These are phyloP conservation scores for Tribolium madens DNA, from an alignment of 1,140 invertebrate genomes.

Conservation along the genomic window DNA sequence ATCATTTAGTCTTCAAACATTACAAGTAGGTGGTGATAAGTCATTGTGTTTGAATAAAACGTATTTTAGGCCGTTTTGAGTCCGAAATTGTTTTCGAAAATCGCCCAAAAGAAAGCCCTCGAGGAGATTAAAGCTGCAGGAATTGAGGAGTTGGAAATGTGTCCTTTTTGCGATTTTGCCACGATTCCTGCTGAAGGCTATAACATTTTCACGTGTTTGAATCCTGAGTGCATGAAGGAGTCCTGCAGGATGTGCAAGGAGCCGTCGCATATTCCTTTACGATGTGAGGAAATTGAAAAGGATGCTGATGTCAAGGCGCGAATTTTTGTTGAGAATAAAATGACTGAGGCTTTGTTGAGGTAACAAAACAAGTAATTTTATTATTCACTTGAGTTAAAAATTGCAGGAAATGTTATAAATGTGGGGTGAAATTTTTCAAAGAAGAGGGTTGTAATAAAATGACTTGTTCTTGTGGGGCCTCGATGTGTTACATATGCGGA, in stretches of 20 bases:
- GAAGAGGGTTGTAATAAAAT: conserved; percentile 80
- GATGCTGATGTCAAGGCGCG: conserved; percentile 70
- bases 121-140: conserved; percentile 73
- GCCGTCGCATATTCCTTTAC: conserved; percentile 74
- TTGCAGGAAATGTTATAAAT: conserved; percentile 73
- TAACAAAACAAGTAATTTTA: no score
- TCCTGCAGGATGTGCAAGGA: conserved; percentile 75
- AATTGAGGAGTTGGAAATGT: conserved; percentile 72
- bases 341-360: conserved; percentile 75
- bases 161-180: conserved; percentile 76
- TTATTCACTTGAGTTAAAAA: no score
- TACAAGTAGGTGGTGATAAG: conserved; percentile 64
- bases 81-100: conserved; percentile 57
- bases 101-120: conserved; percentile 65
- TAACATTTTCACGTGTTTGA: conserved; percentile 75
- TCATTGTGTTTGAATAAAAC: neutral
- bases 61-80: conserved; percentile 66
- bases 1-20: conserved; percentile 66
- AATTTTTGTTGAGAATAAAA: conserved; percentile 74
- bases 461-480: conserved; percentile 76
- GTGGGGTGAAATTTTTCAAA: conserved; percentile 73
- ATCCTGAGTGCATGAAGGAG: conserved; percentile 75
- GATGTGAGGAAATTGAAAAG: conserved; percentile 75
- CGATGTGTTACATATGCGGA: conserved; percentile 79
- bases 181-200: conserved; percentile 70